Evolutionary conservation across 2,888 invertebrate species (phyloP), one percentile per base, ranked within the genome.

Genomic region (Ypsolopha scabrella): DNA sequence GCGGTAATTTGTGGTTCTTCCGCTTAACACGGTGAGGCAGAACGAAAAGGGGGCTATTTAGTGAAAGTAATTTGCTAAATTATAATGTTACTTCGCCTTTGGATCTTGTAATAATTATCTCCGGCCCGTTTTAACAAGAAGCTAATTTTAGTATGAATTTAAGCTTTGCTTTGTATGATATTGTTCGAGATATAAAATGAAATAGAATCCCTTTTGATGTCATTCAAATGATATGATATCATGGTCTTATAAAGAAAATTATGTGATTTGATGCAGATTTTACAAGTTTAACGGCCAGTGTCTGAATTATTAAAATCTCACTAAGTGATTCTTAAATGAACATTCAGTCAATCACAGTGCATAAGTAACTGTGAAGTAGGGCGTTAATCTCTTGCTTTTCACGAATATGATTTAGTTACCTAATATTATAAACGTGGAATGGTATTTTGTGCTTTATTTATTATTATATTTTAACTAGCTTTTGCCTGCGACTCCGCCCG

Each of bases 21-120:
- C 74, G 72, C 67, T 75, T 70, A 67, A 68, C 68, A 69, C 68
- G 64, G 67, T 61, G 65, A 59, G 64, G 65, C 71, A 70, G 68
- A 75, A 77, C 75, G 79, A 77, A 37, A 69, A 67, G 60, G 48
- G 51, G 75, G 72, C 74, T 73, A 74, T 76, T 79, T 72, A 64
- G 65, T 60, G 68, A 75, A 78, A 75, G 75, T 79, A 75, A 80
- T 79, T 80, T 79, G 71, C 70, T 65, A 72, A 81, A 78, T 81
- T 75, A 78, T 76, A 75, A 77, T 76, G 75, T 80, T 78, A 78
- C 72, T 75, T 72, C 71, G 74, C 72, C 70, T 74, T 78, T 72
- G 70, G 72, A 79, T 80, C 72, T 74, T 74, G 64, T 73, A 70
- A 82, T 75, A 76, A 82, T 83, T 80, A 81, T 81, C 75, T 76